A percentile compares a stretch with the other conserved stretches of the same genome.
Evolutionary conservation across 30 jellyfish, hydroid and myxozoan genomes (phyloP).

Genomic region (Cassiopea xamachana): DNA sequence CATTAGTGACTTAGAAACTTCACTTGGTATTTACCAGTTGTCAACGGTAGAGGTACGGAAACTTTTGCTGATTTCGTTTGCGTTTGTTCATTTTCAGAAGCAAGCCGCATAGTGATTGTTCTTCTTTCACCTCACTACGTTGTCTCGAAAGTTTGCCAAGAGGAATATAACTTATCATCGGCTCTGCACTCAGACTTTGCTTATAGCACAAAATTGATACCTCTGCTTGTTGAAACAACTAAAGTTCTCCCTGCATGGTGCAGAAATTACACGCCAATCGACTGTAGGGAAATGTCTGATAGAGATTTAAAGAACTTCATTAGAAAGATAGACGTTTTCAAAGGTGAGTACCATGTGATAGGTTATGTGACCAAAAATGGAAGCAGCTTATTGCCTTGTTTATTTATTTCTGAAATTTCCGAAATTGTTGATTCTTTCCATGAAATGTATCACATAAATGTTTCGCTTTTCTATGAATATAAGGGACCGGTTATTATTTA

Average conservation of each 20-base stretch:
- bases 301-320: conserved; percentile 24
- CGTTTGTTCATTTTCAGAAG: conserved; percentile 37
- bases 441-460: too few relatives aligned
- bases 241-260: conserved; percentile 87
- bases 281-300: conserved; percentile 53
- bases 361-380: background rate
- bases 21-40: too few relatives aligned
- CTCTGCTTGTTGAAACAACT: conserved; percentile 56
- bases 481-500: too few relatives aligned
- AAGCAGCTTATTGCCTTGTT: background rate
- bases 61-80: too few relatives aligned
- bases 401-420: too few relatives aligned
- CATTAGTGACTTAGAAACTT: too few relatives aligned
- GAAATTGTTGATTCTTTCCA: too few relatives aligned
- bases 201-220: conserved; percentile 64
- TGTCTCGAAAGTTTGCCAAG: conserved; percentile 90
- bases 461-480: too few relatives aligned
- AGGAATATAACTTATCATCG: conserved; percentile 84
- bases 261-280: conserved; percentile 45
- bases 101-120: conserved; percentile 67
- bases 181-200: conserved; percentile 70
- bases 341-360: conserved; percentile 3
- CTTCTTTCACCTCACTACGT: conserved; percentile 73
- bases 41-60: too few relatives aligned
- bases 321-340: conserved; percentile 12